Conservation (phyloP, 2,113 vertebrate species). For the Sinocyclocheilus maitianheensis region DNA sequence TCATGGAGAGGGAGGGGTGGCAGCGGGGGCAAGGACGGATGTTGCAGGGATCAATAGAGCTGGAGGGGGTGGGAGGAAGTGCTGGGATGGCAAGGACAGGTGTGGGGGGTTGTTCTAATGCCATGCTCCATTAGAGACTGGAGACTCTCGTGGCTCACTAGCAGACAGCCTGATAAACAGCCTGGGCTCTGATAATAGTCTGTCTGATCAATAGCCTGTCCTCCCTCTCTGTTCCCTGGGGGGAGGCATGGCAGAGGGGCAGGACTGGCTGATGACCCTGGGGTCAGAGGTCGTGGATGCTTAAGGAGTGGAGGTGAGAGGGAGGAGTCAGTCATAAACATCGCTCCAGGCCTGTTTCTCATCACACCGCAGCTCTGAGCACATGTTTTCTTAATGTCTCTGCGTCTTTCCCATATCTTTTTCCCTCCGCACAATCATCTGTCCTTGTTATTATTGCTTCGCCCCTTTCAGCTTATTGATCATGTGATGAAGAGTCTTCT, state of each 20-base stretch:
- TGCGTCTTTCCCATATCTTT: not conserved
- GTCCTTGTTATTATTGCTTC: constrained; percentile 49
- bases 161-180: constrained; percentile 78
- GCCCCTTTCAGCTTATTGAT: constrained; percentile 51
- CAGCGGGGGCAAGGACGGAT: constrained; percentile 62
- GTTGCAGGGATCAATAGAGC: constrained; percentile 66
- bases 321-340: constrained; percentile 27
- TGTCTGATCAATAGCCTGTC: constrained; percentile 79
- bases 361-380: not conserved
- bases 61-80: constrained; percentile 6
- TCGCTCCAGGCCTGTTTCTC: constrained; percentile 47
- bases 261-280: constrained; percentile 66
- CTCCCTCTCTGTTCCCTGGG: constrained; percentile 60
- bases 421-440: constrained; percentile 41
- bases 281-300: constrained; percentile 44
- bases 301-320: constrained; percentile 21
- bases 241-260: constrained; percentile 57
- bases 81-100: constrained; percentile 69
- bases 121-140: constrained; percentile 71
- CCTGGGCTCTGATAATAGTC: constrained; percentile 77
- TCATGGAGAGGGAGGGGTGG: constrained; percentile 51
- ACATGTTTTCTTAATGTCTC: constrained; percentile 12
- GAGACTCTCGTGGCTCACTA: constrained; percentile 62
- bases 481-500: constrained; percentile 46
- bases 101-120: constrained; percentile 61